Base-by-base conservation (phyloP, 2,888 invertebrate genomes). In the Cephonodes hylas region DNA sequence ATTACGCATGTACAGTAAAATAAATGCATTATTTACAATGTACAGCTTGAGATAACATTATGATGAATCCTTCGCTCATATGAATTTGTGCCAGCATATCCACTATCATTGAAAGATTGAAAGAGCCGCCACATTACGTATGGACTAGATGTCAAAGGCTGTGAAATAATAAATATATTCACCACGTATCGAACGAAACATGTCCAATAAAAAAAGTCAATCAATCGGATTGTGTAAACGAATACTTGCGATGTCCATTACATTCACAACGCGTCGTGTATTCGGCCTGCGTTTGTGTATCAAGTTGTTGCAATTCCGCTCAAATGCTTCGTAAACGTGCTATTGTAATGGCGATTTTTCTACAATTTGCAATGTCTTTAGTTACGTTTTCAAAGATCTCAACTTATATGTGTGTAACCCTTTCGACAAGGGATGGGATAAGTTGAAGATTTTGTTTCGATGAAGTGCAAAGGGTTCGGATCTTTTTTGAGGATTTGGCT, bases 251-350 rank as follows among this genome's bases (percentile, higher is more conserved):
- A 61, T n/a, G n/a, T n/a, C n/a, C n/a, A n/a, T n/a, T 83, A 83
- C 84, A 88, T 87, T 85, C 81, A 86, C 81, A 79, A 79, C 75
- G 74, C 71, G 74, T 72, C 66, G 74, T 72, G 81, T 89, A 89
- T 90, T 88, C 90, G 82, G 85, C 80, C 71, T 84, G 74, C 78
- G 81, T 81, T 75, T 77, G 69, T 77, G 77, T 77, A 79, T 75
- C 73, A 68, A 62, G 69, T n/a, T 85, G 81, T 83, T 76, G 83
- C 76, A 82, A 84, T 73, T 59, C 58, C 61, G 68, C 65, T 62
- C 70, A 73, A 73, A 77, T 83, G 83, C 81, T 79, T 60, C 38
- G 6, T 42, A 78, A 79, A 76, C 15, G 75, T 76, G 80, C 79
- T 81, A 73, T 74, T 38, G 38, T 38, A 38, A 38, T 38, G 38